Conservation (phyloP, 2,797 vertebrate genomes). For the Ciconia nigra region DNA sequence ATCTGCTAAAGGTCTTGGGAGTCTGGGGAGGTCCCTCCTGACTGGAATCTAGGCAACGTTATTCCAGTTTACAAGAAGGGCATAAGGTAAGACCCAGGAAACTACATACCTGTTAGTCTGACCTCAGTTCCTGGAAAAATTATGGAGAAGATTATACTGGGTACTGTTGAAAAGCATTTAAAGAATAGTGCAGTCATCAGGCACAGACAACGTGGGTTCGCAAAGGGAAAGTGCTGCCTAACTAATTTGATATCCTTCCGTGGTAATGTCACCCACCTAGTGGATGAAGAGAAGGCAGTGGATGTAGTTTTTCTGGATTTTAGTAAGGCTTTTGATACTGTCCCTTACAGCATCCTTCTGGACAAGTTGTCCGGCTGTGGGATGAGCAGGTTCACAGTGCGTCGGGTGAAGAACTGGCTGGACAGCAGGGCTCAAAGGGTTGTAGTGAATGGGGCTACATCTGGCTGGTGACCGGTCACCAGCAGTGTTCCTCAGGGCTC, state of each 20-base stretch:
- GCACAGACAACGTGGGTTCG: neutral
- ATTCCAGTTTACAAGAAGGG: neutral
- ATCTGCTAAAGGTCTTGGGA: neutral
- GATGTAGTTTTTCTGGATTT: neutral
- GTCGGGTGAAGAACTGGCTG: neutral
- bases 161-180: neutral
- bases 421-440: neutral
- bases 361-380: no score
- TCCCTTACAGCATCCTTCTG: no score
- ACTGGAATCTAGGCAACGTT: neutral
- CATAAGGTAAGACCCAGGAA: neutral
- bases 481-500: neutral
- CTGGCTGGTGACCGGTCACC: neutral
- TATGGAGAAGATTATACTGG: neutral
- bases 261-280: neutral
- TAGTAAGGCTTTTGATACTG: neutral
- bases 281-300: neutral
- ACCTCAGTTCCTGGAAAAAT: neutral
- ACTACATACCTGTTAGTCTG: neutral
- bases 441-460: neutral
- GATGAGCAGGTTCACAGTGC: no score
- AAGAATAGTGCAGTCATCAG: neutral
- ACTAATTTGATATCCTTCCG: neutral
- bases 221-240: neutral
- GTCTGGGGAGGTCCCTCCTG: neutral